Conservation (phyloP, 2,797 vertebrate genomes). For the Danionella dracula region DNA sequence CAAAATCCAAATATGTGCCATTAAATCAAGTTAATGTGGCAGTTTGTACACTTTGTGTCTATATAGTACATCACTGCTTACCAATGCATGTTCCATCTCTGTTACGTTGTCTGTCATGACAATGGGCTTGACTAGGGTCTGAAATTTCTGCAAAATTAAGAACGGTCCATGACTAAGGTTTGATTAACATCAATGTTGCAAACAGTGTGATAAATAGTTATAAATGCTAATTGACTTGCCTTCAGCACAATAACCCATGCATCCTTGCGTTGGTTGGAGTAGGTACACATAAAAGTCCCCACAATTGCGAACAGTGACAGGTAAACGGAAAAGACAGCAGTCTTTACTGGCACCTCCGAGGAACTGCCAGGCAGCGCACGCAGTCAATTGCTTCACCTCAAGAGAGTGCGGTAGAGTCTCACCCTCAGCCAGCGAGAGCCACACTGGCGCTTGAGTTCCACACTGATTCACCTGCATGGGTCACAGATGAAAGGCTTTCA, state of each 20-base stretch:
- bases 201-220: too few species aligned
- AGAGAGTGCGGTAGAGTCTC: conserved; percentile 76
- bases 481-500: too few species aligned
- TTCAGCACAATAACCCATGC: conserved; percentile 90
- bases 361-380: conserved; percentile 85
- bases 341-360: conserved; percentile 71
- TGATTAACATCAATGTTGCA: too few species aligned
- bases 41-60: too few species aligned
- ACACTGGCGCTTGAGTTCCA: conserved; percentile 86
- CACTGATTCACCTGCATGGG: conserved; percentile 79
- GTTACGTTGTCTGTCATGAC: conserved; percentile 59
- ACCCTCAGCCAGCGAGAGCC: conserved; percentile 76
- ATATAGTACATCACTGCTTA: too few species aligned
- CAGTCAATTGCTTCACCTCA: conserved; percentile 76
- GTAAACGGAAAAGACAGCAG: conserved; percentile 87
- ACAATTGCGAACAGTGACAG: conserved; percentile 82
- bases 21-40: too few species aligned
- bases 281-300: conserved; percentile 85
- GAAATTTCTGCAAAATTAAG: conserved; percentile 57
- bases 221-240: too few species aligned
- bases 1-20: too few species aligned
- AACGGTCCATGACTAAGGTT: neutral
- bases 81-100: conserved; percentile 61
- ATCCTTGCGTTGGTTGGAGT: conserved; percentile 85
- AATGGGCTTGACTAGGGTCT: conserved; percentile 52